phyloP scores from a whole-genome alignment of 2,888 invertebrate genomes.

The Macrosoma leucophasiata region DNA sequence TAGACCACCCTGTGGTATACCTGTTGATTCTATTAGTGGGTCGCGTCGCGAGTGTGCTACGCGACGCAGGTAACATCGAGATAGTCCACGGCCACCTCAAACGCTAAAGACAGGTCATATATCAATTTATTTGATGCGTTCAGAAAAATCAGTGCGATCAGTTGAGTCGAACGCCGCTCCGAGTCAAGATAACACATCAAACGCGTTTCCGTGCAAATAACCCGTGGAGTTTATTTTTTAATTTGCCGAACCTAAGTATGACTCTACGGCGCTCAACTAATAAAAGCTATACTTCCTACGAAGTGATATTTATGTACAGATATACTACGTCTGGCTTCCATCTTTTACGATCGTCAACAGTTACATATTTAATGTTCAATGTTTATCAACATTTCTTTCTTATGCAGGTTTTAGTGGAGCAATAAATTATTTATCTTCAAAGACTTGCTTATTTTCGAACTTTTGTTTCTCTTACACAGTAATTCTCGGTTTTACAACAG shows the following conservation, averaged over 20 bases:
- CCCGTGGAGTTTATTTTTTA: slow-evolving; percentile 58
- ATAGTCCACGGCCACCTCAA: slow-evolving; percentile 32
- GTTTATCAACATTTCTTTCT: slow-evolving; percentile 76
- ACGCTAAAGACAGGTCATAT: slow-evolving; percentile 43
- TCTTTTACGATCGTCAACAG: slow-evolving; percentile 72
- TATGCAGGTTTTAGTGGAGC: slow-evolving; percentile 71
- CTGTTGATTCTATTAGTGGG: slow-evolving; percentile 67
- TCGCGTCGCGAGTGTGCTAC: slow-evolving; percentile 35
- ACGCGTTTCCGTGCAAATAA: slow-evolving; percentile 54
- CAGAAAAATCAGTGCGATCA: slow-evolving; percentile 56
- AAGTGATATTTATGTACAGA: slow-evolving; percentile 66
- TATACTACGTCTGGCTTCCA: slow-evolving; percentile 63
- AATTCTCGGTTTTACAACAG: slow-evolving; percentile 43
- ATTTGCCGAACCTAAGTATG: slow-evolving; percentile 50
- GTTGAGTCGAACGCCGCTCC: slow-evolving; percentile 38
- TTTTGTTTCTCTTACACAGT: slow-evolving; percentile 58
- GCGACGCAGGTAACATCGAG: slow-evolving; percentile 51
- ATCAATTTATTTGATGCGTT: slow-evolving; percentile 60
- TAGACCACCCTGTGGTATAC: slow-evolving; percentile 67
- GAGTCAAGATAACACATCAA: slow-evolving; percentile 46
- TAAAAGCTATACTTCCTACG: slow-evolving; percentile 60
- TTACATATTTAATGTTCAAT: slow-evolving; percentile 75
- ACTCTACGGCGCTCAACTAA: slow-evolving; percentile 50
- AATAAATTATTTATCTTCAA: slow-evolving; percentile 74
- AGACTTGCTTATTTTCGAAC: slow-evolving; percentile 68